phyloP scores from a whole-genome alignment of 2,113 vertebrate genomes.

The Syngnathus typhle region DNA sequence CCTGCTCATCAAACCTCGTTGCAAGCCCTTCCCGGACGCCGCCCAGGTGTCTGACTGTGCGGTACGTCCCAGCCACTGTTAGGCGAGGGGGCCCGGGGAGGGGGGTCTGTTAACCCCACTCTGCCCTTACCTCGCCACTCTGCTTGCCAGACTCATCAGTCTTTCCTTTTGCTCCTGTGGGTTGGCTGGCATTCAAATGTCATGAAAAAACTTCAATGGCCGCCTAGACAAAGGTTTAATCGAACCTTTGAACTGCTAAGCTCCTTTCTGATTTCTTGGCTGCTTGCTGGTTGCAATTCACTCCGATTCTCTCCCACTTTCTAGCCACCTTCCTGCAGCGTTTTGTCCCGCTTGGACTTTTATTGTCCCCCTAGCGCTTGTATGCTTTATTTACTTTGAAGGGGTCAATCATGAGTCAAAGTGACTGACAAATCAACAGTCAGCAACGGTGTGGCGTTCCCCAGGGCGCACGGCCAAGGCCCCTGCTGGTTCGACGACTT shows the following conservation, averaged over 20 bases:
- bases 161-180: slow-evolving; percentile 31
- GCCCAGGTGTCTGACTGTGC: slow-evolving; percentile 75
- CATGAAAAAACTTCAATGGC: slow-evolving; percentile 1
- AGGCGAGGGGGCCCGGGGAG: slow-evolving; percentile 17
- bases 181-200: slow-evolving; percentile 22
- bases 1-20: slow-evolving; percentile 75
- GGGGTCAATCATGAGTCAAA: slow-evolving; percentile 14
- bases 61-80: slow-evolving; percentile 73
- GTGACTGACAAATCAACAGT: not conserved
- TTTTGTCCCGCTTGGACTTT: not conserved
- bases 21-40: slow-evolving; percentile 76
- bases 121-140: slow-evolving; percentile 21
- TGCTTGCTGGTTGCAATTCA: slow-evolving; percentile 38
- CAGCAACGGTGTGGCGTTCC: not conserved
- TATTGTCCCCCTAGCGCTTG: slow-evolving; percentile 1
- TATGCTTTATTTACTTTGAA: slow-evolving; percentile 2
- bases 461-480: not conserved
- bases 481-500: not conserved
- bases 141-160: slow-evolving; percentile 40
- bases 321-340: not conserved
- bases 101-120: slow-evolving; percentile 32
- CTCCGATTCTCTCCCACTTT: slow-evolving; percentile 14
- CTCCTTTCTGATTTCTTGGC: slow-evolving; percentile 33
- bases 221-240: not conserved
- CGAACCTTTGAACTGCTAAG: slow-evolving; percentile 5